Base-by-base conservation (phyloP, 2,888 invertebrate species). In the Tethea ocularis region DNA sequence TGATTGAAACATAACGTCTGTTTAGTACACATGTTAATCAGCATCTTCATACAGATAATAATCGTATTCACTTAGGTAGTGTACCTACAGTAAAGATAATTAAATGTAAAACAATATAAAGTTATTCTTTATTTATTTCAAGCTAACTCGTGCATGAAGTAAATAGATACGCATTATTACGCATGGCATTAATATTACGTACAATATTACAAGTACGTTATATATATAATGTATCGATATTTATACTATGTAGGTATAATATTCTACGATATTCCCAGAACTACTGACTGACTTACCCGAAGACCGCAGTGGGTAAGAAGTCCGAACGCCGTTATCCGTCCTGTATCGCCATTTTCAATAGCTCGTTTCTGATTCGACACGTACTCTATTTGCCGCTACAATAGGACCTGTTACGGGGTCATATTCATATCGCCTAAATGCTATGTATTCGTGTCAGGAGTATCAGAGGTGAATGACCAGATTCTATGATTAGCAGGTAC, bases 301-400 rank as follows among this genome's bases (percentile, higher is more conserved):
- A 74, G 76, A 75, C 73, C 74, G 69, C 68, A 54, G 54, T 54
- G 54, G 52, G 67, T 63, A 61, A 67, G 72, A 68, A 72, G 66
- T 59, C 67, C 66, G 63, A 69, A 68, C 66, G 67, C 92, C 92
- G 92, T 91, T 93, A 92, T 56, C 66, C 70, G 92, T 77, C 88
- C 92, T 70, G 86, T 87, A 89, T 92, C 84, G 80, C 91, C 92
- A 87, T 91, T 87, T 91, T 83, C 79, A 88, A 86, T 74, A 74
- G 78, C 78, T 78, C 77, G 85, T 85, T 86, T 86, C 87, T 80
- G 86, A 92, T 92, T 92, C 88, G 92, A 87, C 88, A 91, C 91
- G 89, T 88, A 87, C 83, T 83, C 82, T 80, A 84, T 85, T 80
- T 80, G 80, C 67, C 64, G 64, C 77, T 74, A 89, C 91, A 91